Evolutionary conservation across 2,113 vertebrate genomes (phyloP).

Genomic region (Jaculus jaculus): DNA sequence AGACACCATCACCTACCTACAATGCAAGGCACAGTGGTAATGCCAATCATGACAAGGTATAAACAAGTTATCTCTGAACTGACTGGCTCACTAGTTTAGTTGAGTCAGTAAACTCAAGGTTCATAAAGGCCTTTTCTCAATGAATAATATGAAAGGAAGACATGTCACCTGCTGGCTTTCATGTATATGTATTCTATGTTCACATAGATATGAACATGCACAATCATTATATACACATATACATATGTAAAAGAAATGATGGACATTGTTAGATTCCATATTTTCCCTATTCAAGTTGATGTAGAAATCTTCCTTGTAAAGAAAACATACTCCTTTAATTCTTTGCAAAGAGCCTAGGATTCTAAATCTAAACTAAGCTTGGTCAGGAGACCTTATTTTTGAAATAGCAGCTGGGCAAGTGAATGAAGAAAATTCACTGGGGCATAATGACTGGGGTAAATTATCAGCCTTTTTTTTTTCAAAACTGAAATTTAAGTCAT

Average conservation of each 20-base stretch:
- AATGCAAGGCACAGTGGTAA: too few species aligned
- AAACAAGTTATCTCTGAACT: too few species aligned
- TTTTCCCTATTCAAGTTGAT: neutral
- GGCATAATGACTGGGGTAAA: slow-evolving; percentile 36
- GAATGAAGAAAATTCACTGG: slow-evolving; percentile 59
- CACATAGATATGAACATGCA: too few species aligned
- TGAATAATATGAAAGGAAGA: too few species aligned
- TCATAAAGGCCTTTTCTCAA: too few species aligned
- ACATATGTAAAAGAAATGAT: neutral
- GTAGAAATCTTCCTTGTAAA: neutral
- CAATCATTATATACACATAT: too few species aligned
- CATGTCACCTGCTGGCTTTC: too few species aligned
- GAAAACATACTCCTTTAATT: slow-evolving; percentile 26
- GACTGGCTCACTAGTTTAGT: too few species aligned
- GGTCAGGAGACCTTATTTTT: slow-evolving; percentile 54
- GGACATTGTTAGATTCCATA: neutral
- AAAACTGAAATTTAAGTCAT: slow-evolving; percentile 45
- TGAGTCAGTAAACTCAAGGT: too few species aligned
- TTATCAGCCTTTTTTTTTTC: slow-evolving; percentile 41
- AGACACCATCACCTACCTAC: too few species aligned
- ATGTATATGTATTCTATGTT: too few species aligned
- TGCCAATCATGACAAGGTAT: too few species aligned
- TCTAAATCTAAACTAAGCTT: slow-evolving; percentile 66
- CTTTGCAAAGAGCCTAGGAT: slow-evolving; percentile 43
- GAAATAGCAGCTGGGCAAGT: slow-evolving; percentile 58